Evolutionary conservation across 2,888 invertebrate species (phyloP), one percentile per base, ranked within the genome.

Genomic region (Rhagium mordax): DNA sequence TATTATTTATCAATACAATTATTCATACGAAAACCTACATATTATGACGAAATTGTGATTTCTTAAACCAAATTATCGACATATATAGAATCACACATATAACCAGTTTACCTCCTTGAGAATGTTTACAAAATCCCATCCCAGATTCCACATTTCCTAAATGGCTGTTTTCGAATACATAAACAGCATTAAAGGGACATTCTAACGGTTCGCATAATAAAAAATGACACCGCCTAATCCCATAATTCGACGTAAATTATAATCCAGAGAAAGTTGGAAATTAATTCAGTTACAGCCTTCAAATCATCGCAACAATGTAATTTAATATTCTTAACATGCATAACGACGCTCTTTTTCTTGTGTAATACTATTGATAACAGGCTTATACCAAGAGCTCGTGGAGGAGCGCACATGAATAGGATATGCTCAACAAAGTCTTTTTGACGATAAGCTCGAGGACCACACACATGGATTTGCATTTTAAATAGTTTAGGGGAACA

Each of bases 401-500:
- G n/a, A 41, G 18, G 13, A 29, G 5, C 33, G 59, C 10, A 33
- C 20, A 59, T 59, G 24, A 55, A 55, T 55, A 55, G 55, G 20
- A 2, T 13, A 15, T 53, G 24, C 24, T 18, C 59, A 33, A 59
- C 33, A 33, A 59, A 15, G 33, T 24, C 18, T 15, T 3, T 59
- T 33, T 59, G 29, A 33, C 7, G 59, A 59, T 33, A 20, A 18
- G 16, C 20, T 18, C 3, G 59, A 59, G 33, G 59, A 41, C 59
- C 59, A 59, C 59, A 59, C 59, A 33, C 59, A 13, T 33, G 16
- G 33, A 24, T 33, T 59, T 33, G 59, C 15, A 59, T 59, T 59
- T 16, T 59, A 33, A 59, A 29, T 6, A 27, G n/a, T 24, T 24
- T 27, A 27, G 15, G 55, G 27, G 27, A 24, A 15, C 27, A 8